A percentile compares a stretch with the other conserved stretches of the same genome.
Conservation (phyloP, 2,888 invertebrate genomes). For the Fissipunctia ypsillon region DNA sequence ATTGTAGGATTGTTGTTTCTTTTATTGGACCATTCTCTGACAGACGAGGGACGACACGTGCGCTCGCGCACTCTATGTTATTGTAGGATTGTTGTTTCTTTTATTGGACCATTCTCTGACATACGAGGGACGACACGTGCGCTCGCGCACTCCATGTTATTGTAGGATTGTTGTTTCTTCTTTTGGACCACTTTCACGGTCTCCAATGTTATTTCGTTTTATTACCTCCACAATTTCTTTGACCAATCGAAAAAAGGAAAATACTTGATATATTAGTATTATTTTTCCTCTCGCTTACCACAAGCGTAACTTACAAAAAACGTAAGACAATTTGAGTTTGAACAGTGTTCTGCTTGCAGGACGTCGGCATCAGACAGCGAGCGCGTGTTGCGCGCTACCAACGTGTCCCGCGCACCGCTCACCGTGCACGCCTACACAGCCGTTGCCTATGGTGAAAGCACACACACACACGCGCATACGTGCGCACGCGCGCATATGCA, state of each 20-base stretch:
- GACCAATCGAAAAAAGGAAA: neutral
- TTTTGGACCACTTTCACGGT: neutral
- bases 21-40: too few relatives aligned
- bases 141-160: neutral
- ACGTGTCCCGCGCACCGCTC: slow-evolving; percentile 76
- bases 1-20: too few relatives aligned
- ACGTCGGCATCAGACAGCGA: slow-evolving; percentile 73
- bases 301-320: neutral
- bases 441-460: slow-evolving; percentile 70
- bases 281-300: neutral
- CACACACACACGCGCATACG: neutral
- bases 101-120: too few relatives aligned
- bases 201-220: slow-evolving; percentile 10
- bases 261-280: neutral
- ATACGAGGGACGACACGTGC: too few relatives aligned
- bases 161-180: neutral
- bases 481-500: neutral
- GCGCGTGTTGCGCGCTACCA: slow-evolving; percentile 74
- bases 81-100: too few relatives aligned
- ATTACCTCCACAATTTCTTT: neutral
- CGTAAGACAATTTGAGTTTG: neutral
- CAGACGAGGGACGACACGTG: too few relatives aligned
- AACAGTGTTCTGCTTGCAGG: slow-evolving; percentile 67
- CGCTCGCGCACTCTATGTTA: too few relatives aligned
- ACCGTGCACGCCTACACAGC: slow-evolving; percentile 73